Evolutionary conservation across 2,113 vertebrate species (phyloP), one percentile per base, ranked within the genome.

Genomic region (Centrocercus urophasianus): DNA sequence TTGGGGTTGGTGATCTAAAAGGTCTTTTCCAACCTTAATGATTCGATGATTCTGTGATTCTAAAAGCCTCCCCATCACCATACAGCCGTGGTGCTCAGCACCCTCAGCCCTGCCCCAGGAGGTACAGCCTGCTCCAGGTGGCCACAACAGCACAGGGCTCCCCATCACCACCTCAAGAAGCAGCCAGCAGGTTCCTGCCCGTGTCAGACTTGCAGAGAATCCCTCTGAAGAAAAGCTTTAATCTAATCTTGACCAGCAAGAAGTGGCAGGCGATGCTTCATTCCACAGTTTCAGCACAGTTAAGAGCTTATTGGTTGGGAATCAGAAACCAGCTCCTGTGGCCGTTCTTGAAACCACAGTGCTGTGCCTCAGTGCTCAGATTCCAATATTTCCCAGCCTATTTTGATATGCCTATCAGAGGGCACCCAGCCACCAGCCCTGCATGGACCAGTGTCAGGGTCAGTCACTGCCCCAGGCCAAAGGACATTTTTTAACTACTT

Each of bases 131-230:
- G 8, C n/a, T 24, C 6, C 36, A 25, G 50, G 27, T 5, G 20
- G 2, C 21, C 50, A 11, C 22, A 59, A n/a, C 45, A 32, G 36
- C 65, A 63, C 57, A 66, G 63, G 17, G 43, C 28, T 50, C 60
- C 10, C n/a, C 15, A 2, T 1, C 6, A 8, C 28, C 6, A 6
- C 48, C 54, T 38, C 18, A 12, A 45, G 28, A 40, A 48, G 38
- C 2, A 18, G 11, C 16, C 61, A 18, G 38, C 73, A 59, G 66
- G 28, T 13, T 75, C 66, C 70, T n/a, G 24, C 38, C 59, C 4
- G 0, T 1, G 3, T 52, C 78, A 72, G 20, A 32, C 59, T 13
- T 11, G 18, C 24, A n/a, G 4, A 6, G 0, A 70, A 40, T 3
- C 20, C 13, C 14, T 73, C 60, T 36, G 6, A 48, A 0, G 1